A percentile compares a stretch with the other conserved stretches of the same genome.
phyloP scores from a whole-genome alignment of 2,888 invertebrate genomes.

The Camponotus fellah region DNA sequence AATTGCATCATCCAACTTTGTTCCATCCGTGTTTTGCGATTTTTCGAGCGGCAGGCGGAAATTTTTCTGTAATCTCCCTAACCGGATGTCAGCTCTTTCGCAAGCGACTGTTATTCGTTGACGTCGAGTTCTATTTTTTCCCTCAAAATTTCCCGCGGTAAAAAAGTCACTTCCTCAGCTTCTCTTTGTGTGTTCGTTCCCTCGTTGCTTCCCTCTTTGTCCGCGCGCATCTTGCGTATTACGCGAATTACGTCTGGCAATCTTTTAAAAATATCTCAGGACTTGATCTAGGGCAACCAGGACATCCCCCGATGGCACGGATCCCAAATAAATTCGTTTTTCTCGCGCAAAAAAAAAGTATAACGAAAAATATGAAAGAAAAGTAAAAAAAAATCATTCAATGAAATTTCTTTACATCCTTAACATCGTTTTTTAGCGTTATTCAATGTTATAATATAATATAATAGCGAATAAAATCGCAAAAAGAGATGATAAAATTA shows the following conservation, averaged over 20 bases:
- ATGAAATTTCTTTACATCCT: neutral
- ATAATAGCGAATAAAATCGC: neutral
- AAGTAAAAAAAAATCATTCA: neutral
- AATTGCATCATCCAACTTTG: neutral
- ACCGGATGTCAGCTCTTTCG: constrained; percentile 45
- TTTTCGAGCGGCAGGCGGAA: neutral
- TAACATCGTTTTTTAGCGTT: neutral
- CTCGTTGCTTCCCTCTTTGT: neutral
- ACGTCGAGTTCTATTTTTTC: constrained; percentile 71
- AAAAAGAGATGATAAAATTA: neutral
- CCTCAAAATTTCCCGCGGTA: constrained; percentile 62
- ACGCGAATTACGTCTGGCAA: constrained; percentile 70
- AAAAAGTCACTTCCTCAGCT: constrained; percentile 38
- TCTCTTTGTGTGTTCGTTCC: constrained; percentile 18
- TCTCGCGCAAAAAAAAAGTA: constrained; percentile 8
- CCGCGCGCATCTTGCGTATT: constrained; percentile 43
- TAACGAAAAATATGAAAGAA: too few species aligned
- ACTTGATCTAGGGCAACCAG: constrained; percentile 84
- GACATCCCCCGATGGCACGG: constrained; percentile 77
- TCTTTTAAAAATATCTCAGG: constrained; percentile 82
- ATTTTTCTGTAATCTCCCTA: constrained; percentile 18
- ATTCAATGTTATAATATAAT: neutral
- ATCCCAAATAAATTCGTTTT: constrained; percentile 50
- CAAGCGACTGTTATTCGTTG: constrained; percentile 64
- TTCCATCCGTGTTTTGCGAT: neutral